phyloP scores from a whole-genome alignment of 2,797 vertebrate species.

The Sebastes iracundus region DNA sequence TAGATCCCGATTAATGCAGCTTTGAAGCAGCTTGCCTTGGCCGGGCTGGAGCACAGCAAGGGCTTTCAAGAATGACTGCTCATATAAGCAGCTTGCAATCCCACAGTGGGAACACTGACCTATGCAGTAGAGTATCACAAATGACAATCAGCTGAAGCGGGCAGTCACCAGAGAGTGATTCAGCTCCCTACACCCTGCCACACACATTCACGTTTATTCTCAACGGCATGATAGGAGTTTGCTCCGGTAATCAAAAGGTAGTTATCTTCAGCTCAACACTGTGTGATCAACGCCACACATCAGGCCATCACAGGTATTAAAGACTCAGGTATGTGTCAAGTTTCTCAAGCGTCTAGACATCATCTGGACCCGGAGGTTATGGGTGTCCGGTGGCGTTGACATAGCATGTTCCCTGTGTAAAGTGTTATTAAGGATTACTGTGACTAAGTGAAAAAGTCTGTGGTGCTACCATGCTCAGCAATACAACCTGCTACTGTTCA shows the following conservation, averaged over 20 bases:
- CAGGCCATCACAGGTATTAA: conserved; percentile 39
- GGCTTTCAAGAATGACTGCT: conserved; percentile 56
- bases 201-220: conserved; percentile 39
- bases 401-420: conserved; percentile 30
- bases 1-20: conserved; percentile 68
- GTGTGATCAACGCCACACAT: conserved; percentile 36
- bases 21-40: conserved; percentile 55
- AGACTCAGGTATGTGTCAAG: conserved; percentile 32
- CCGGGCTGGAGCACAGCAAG: conserved; percentile 44
- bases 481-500: conserved; percentile 18
- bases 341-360: conserved; percentile 73
- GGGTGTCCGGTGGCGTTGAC: conserved; percentile 34
- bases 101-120: background rate
- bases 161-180: conserved; percentile 46
- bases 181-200: conserved; percentile 17
- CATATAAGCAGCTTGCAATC: conserved; percentile 30
- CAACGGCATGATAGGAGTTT: conserved; percentile 25
- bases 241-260: conserved; percentile 57
- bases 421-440: conserved; percentile 34
- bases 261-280: background rate
- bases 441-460: background rate
- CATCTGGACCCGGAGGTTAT: conserved; percentile 64
- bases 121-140: conserved; percentile 27
- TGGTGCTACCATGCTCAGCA: background rate
- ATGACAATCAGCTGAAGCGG: conserved; percentile 53